Evolutionary conservation across 2,113 vertebrate species (phyloP).

Genomic region (Oncorhynchus nerka): DNA sequence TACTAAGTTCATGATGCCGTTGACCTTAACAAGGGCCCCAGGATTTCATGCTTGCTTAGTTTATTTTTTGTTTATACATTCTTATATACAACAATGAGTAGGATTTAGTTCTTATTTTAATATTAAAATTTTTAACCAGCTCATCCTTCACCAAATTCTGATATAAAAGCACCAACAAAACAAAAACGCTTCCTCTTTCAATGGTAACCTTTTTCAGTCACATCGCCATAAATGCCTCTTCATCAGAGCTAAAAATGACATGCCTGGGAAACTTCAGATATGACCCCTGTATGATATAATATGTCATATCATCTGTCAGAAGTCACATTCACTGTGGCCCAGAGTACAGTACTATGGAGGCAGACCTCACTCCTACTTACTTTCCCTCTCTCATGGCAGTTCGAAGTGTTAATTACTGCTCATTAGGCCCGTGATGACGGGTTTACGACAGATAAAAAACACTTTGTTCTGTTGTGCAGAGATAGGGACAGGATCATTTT

Average conservation of each 20-base stretch:
- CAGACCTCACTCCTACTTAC: conserved; percentile 25
- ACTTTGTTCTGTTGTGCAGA: conserved; percentile 34
- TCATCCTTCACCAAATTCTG: background rate
- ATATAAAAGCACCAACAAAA: background rate
- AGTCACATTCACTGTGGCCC: background rate
- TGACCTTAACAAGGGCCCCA: no score
- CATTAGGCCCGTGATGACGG: conserved; percentile 40
- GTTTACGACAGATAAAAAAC: conserved; percentile 57
- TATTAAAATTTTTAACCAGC: no score
- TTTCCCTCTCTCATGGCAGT: conserved; percentile 50
- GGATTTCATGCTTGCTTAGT: no score
- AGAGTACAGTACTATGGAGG: conserved; percentile 1
- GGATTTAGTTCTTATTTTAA: no score
- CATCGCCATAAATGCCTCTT: conserved; percentile 12
- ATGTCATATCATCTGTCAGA: background rate
- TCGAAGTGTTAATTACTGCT: conserved; percentile 37
- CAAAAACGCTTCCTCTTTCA: background rate
- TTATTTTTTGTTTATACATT: no score
- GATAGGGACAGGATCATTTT: conserved; percentile 30
- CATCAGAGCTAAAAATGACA: background rate
- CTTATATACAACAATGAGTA: no score
- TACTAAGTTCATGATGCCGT: no score
- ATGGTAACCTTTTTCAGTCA: background rate
- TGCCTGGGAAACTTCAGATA: conserved; percentile 40
- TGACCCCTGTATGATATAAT: conserved; percentile 12